These are phyloP conservation scores for Hiodon tergisus DNA, from an alignment of 2,113 vertebrate genomes.

Conservation along the genomic window DNA sequence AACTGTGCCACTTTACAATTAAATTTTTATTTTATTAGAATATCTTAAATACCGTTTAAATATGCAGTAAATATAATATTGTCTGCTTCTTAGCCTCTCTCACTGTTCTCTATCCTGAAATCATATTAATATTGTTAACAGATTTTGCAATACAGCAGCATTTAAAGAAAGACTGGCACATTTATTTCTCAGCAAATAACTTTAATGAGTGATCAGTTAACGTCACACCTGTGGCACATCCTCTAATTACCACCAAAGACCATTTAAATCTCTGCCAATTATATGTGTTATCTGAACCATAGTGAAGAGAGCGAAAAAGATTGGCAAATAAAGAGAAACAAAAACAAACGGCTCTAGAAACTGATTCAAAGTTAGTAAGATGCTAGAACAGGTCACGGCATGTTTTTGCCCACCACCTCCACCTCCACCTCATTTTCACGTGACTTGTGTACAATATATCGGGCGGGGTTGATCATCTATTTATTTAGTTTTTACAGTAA, in stretches of 20 bases:
- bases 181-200: slow-evolving; percentile 27
- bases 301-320: slow-evolving; percentile 37
- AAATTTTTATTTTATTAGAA: no score
- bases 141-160: background rate
- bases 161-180: background rate
- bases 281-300: slow-evolving; percentile 42
- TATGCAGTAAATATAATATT: no score
- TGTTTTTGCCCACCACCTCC: no score
- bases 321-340: slow-evolving; percentile 34
- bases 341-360: slow-evolving; percentile 43
- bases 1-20: no score
- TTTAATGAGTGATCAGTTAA: slow-evolving; percentile 50
- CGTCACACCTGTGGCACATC: slow-evolving; percentile 58
- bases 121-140: no score
- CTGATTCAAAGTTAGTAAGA: slow-evolving; percentile 35
- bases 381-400: background rate
- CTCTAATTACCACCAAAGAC: slow-evolving; percentile 61
- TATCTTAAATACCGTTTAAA: no score
- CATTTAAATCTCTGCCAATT: slow-evolving; percentile 63
- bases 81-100: no score
- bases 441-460: no score
- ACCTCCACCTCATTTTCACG: no score
- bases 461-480: no score
- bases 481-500: no score
- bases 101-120: background rate